Evolutionary conservation across 2,797 vertebrate genomes (phyloP), one percentile per base, ranked within the genome.

Genomic region (Alca torda): DNA sequence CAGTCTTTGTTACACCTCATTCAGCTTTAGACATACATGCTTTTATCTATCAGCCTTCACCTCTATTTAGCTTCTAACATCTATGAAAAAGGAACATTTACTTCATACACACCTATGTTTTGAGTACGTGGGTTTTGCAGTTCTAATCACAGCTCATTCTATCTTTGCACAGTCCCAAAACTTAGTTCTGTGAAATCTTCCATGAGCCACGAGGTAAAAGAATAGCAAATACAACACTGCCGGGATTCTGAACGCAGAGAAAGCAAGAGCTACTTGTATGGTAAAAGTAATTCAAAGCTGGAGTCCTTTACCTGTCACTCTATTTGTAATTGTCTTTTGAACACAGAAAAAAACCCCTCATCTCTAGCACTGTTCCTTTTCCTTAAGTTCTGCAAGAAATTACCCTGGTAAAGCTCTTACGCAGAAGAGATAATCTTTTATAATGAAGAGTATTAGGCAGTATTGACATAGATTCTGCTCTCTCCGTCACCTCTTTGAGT

Each of bases 341-440:
- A 9, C 9, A 3, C 8, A 57, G n/a, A 14, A 87, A 69, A 45
- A 45, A 13, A 31, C 7, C 1, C 2, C 5, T 5, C 3, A 60
- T 59, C 46, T 76, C 73, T 68, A 79, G 24, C 15, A 45, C n/a
- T 41, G 10, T 21, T 65, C 14, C 5, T 77, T 65, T n/a, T 41
- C 35, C 72, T 50, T 43, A 41, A 79, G 26, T 63, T 63, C 45
- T 74, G 10, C 21, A 83, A 59, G 24, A 25, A 85, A 61, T 43
- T 48, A 76, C 14, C 26, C 41, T 25, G 28, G 60, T n/a, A 69
- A 74, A 84, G 39, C 28, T 61, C 35, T 61, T 57, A 8, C 1
- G 10, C 35, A 73, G 43, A 57, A 72, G 30, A 24, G 39, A 80
- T 15, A n/a, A 84, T 11, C 31, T 35, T 35, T 63, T 67, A 23